Evolutionary conservation across 2,888 invertebrate genomes (phyloP), one percentile per base, ranked within the genome.

Genomic region (Lycocerus yunnanus): DNA sequence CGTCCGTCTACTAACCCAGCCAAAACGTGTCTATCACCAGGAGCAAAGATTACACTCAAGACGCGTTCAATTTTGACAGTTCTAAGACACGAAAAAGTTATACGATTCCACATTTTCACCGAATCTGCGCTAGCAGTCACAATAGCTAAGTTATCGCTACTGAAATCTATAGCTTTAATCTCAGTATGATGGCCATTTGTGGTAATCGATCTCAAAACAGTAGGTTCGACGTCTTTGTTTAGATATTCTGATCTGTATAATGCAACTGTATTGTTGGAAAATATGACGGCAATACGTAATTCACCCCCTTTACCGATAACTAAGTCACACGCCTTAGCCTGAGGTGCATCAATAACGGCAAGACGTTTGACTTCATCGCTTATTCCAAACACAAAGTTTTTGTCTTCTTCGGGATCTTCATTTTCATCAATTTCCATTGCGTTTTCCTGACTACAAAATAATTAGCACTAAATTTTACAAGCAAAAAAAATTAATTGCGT

Each of bases 41-140:
- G 97, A 15, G 94, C 95, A 88, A 98, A 97, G 78, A 92, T 88
- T 2, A 92, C 89, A 75, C 92, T 90, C 71, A 94, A 87, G 9
- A 95, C 93, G 82, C 80, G 86, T 85, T 83, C 84, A 18, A 85
- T 88, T 78, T 81, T 81, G 72, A 94, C 88, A 1, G 92, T 93
- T 74, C 92, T 86, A 66, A 93, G 86, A 83, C 93, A 92, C 78
- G 89, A 85, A 74, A 92, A 86, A 21, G 89, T 89, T 10, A 89
- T 93, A 92, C 95, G 92, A 86, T 97, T 97, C 98, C 99, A 99
- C 68, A 99, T 88, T 89, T 99, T 98, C 43, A 98, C 89, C 8
- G 94, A 92, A 81, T 98, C 97, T 0, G 92, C 94, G 78, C 97
- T 94, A 0, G 94, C 97, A 0, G 98, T 95, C 1, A 95, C 90